Base-by-base conservation (phyloP, 92 coral and sea anemone species). In the Epizoanthus rinbou region DNA sequence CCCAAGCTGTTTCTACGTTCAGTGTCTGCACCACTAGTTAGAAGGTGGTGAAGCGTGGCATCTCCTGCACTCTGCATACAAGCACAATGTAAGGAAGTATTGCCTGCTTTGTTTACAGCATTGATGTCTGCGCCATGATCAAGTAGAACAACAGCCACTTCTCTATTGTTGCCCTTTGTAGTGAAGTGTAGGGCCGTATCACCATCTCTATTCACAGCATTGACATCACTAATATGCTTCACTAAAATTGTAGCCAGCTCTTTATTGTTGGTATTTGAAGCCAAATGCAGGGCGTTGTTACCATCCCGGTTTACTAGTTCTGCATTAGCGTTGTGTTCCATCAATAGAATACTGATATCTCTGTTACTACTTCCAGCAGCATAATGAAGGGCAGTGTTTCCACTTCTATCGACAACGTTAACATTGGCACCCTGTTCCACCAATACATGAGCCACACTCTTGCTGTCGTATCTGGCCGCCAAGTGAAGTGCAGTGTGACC, bases 311-410 rank as follows among this genome's bases (percentile, higher is more conserved):
- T 21, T 9, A 56, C 86, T 69, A 57, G 57, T 33, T 83, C 31
- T 14, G n/a, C 72, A 83, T 17, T 28, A n/a, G 80, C 86, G 5
- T 58, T 68, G 21, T 35, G 52, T n/a, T 31, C 53, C 17, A 83
- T 21, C 21, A 83, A 70, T 17, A 70, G 39, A 39, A 23, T 19
- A 24, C 7, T 35, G 3, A 83, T 25, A 8, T 53, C 54, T 57
- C 39, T 31, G 52, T 31, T 39, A 54, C n/a, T 63, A 4, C 37
- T 43, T 18, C 19, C 33, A 45, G 71, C 60, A 4, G 86, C 80
- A 83, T 8, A 67, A 9, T 83, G 86, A 16, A 83, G 80, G 6
- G 79, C 80, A 13, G 86, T 71, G 53, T 39, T 66, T 23, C 72
- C 86, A 28, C 43, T 2, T n/a, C 3, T 83, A 11, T 53, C 57